Conservation (phyloP, 2,113 vertebrate genomes). For the Tragelaphus scriptus region DNA sequence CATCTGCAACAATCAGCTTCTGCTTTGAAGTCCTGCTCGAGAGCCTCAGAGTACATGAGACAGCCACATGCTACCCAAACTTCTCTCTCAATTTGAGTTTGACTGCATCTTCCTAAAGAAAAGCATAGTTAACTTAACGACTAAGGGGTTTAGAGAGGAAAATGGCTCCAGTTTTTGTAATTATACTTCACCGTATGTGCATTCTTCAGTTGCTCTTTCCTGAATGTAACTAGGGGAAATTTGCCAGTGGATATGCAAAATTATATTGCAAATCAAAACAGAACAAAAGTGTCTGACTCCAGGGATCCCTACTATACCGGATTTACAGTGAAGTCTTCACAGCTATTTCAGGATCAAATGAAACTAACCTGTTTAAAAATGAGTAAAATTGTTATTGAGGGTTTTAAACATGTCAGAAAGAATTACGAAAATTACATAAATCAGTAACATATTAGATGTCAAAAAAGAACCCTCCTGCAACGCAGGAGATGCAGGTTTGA, state of each 20-base stretch:
- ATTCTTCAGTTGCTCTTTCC: neutral
- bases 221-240: neutral
- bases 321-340: neutral
- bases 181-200: neutral
- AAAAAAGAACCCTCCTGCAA: neutral
- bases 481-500: neutral
- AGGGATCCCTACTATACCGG: neutral
- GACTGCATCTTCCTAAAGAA: conserved; percentile 25
- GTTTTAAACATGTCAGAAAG: neutral
- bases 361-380: conserved; percentile 4
- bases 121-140: neutral
- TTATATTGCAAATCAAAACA: conserved; percentile 17
- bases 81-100: neutral
- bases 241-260: neutral
- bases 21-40: conserved; percentile 66
- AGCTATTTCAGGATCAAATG: neutral
- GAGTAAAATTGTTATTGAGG: neutral
- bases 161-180: conserved; percentile 15
- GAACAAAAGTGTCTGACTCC: neutral
- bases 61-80: conserved; percentile 55
- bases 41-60: conserved; percentile 52
- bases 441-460: neutral
- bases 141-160: neutral
- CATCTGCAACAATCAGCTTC: conserved; percentile 68
- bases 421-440: neutral